Evolutionary conservation across 1,140 invertebrate genomes (phyloP).

Genomic region (Drosophila gunungcola): DNA sequence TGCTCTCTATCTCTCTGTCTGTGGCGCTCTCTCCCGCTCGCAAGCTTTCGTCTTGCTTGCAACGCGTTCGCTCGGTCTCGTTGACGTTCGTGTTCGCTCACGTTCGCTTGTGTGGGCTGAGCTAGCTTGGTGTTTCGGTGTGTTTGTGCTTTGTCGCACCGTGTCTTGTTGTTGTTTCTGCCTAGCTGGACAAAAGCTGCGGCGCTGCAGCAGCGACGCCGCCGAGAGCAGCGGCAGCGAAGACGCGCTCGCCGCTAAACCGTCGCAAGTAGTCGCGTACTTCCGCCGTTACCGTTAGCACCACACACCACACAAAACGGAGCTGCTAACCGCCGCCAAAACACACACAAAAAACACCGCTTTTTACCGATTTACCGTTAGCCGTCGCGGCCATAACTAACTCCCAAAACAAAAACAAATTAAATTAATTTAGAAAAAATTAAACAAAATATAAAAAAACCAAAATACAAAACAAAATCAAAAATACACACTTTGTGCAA

Average conservation of each 20-base stretch:
- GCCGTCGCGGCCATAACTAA: constrained; percentile 51
- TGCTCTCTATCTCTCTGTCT: constrained; percentile 27
- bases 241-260: constrained; percentile 73
- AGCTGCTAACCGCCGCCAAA: constrained; percentile 23
- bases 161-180: constrained; percentile 20
- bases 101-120: constrained; percentile 22
- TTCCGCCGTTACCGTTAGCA: constrained; percentile 81
- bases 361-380: constrained; percentile 28
- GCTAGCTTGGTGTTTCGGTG: constrained; percentile 1
- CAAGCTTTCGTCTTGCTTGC: constrained; percentile 47
- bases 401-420: constrained; percentile 11
- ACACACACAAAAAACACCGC: constrained; percentile 12
- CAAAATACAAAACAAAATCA: constrained; percentile 15
- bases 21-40: constrained; percentile 2
- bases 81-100: constrained; percentile 9
- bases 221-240: constrained; percentile 73
- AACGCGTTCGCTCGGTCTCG: constrained; percentile 44
- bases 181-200: constrained; percentile 32
- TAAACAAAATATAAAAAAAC: constrained; percentile 10
- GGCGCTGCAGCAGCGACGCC: constrained; percentile 25
- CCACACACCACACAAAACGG: constrained; percentile 67
- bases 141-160: constrained; percentile 14
- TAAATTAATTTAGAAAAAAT: constrained; percentile 13
- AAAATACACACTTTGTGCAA: constrained; percentile 36
- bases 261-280: constrained; percentile 78